Base-by-base conservation (phyloP, 2,797 vertebrate genomes). In the Sardinella longiceps region DNA sequence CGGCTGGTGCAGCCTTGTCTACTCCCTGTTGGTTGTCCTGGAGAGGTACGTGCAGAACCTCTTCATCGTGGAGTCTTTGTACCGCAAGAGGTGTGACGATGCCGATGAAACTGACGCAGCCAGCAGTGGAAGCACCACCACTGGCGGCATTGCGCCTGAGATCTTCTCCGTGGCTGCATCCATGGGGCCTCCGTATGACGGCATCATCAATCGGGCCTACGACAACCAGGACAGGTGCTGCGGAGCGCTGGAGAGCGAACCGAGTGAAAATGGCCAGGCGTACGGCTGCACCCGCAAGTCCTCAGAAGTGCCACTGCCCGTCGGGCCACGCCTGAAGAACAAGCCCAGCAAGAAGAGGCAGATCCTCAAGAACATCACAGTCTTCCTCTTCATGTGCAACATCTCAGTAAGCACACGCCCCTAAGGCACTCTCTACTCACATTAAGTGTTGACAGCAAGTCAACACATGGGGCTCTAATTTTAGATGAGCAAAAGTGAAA, bases 21-120 rank as follows among this genome's bases (percentile, higher is more conserved):
- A 97, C 89, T 97, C 97, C 0, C 0, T 98, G n/a, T 94, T 99
- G 7, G 94, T 95, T 23, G 95, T 99, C 18, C 87, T 96, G 81
- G 97, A 99, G 93, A 99, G 98, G 87, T 99, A 96, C 0, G 89
- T 98, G 87, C 98, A 99, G 93, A 99, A 99, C 89, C 94, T 99
- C 83, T 99, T 99, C 86, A 97, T 99, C 82, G 95, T 98, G 3
- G 98, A 99, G 92, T 97, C 97, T 1, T 93, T 97, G 18, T 97
- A 99, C 86, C 97, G 96, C 0, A 92, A 94, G 87, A 93, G 96
- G 2, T 94, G 94, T 11, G 91, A 90, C 37, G 88, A 81, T 0
- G 91, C 92, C 0, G 90, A 87, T 56, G 88, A 60, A 30, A 91
- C 91, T 0, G 93, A 95, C 0, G 85, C 89, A 20, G 91, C 43